phyloP scores from a whole-genome alignment of 2,888 invertebrate species.

The Nomada ferruginata region DNA sequence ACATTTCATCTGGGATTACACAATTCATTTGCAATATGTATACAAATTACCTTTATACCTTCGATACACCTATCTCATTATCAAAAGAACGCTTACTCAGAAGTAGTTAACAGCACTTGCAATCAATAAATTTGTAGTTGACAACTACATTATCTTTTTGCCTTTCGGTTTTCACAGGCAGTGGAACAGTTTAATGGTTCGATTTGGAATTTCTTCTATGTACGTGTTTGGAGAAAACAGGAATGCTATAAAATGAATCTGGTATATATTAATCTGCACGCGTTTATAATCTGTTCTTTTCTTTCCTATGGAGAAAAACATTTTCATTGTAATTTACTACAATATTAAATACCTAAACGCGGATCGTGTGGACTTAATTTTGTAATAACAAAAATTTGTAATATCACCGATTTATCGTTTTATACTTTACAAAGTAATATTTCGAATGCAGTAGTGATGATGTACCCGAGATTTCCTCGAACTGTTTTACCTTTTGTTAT shows the following conservation, averaged over 20 bases:
- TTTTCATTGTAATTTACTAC: constrained; percentile 1
- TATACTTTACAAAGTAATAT: background rate
- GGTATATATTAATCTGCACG: background rate
- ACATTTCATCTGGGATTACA: constrained; percentile 42
- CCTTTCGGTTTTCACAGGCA: constrained; percentile 4
- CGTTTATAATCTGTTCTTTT: no score
- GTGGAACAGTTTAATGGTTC: constrained; percentile 14
- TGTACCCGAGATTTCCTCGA: no score
- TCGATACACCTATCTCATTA: constrained; percentile 38
- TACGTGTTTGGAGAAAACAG: background rate
- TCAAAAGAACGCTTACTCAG: constrained; percentile 46
- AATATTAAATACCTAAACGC: background rate
- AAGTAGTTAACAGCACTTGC: constrained; percentile 37
- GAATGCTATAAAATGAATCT: background rate
- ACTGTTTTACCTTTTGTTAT: no score
- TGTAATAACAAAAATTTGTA: background rate
- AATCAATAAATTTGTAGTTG: background rate
- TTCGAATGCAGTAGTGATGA: background rate
- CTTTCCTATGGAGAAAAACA: background rate
- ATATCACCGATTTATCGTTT: background rate
- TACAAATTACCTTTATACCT: constrained; percentile 40
- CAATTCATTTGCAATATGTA: constrained; percentile 52
- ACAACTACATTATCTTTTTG: background rate
- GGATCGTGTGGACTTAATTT: background rate
- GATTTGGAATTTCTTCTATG: constrained; percentile 3